These are phyloP conservation scores for Megaleporinus macrocephalus DNA, from an alignment of 2,113 vertebrate species.

Conservation along the genomic window DNA sequence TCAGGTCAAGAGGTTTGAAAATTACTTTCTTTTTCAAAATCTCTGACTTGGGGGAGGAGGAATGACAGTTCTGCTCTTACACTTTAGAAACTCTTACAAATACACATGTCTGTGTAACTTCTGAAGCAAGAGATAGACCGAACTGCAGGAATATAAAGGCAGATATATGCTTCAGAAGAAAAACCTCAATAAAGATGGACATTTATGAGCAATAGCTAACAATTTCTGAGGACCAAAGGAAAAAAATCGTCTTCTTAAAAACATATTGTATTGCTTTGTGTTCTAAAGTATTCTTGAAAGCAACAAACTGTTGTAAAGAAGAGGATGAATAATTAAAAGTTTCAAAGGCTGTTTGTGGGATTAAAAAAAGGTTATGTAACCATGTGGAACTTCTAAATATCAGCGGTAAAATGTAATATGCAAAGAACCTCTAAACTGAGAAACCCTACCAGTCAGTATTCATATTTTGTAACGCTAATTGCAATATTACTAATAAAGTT, in stretches of 20 bases:
- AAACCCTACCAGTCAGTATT: not conserved
- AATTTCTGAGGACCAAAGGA: not conserved
- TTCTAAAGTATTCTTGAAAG: not conserved
- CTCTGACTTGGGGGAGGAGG: not conserved
- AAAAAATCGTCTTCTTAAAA: not conserved
- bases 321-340: not conserved
- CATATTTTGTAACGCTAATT: too few species aligned
- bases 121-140: not conserved
- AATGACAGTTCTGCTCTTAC: too few species aligned
- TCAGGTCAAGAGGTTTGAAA: not conserved
- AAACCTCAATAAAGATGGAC: conserved; percentile 1
- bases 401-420: not conserved
- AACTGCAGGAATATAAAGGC: not conserved
- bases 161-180: not conserved
- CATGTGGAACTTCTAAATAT: not conserved
- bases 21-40: not conserved
- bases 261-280: not conserved
- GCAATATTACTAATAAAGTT: too few species aligned
- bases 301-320: not conserved
- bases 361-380: not conserved
- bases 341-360: not conserved
- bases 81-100: not conserved
- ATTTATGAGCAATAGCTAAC: not conserved
- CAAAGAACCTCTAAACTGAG: not conserved
- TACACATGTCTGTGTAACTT: not conserved